Evolutionary conservation across 23 tunicate species (phyloP).

Genomic region (Halocynthia roretzi): DNA sequence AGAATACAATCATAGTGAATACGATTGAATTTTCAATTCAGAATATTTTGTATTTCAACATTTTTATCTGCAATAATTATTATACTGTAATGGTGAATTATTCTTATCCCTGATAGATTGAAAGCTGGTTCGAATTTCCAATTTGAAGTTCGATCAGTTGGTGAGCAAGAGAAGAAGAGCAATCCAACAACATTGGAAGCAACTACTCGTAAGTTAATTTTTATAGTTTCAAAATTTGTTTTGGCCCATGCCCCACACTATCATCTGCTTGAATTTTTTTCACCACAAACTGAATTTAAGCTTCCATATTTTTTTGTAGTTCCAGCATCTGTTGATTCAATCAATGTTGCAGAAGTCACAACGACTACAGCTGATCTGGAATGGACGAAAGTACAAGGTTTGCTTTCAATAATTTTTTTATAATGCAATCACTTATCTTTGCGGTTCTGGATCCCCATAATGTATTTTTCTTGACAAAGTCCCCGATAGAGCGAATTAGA

Average conservation of each 20-base stretch:
- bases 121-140: conserved; percentile 12
- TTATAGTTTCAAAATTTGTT: neutral
- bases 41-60: too few species aligned
- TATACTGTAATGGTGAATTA: too few species aligned
- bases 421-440: too few species aligned
- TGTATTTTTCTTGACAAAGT: too few species aligned
- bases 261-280: neutral
- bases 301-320: conserved; percentile 1
- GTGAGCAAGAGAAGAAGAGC: conserved; percentile 13
- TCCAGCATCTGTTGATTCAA: conserved; percentile 34
- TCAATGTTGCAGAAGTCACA: conserved; percentile 21
- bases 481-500: too few species aligned
- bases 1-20: too few species aligned
- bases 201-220: conserved; percentile 9
- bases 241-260: too few species aligned
- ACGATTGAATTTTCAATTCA: too few species aligned
- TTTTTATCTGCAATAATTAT: too few species aligned
- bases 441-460: too few species aligned
- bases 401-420: neutral
- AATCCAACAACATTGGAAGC: neutral
- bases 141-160: conserved; percentile 15
- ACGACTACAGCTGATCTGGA: conserved; percentile 17
- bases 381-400: conserved; percentile 55
- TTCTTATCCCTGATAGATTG: neutral
- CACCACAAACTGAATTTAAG: neutral